Evolutionary conservation across 2,113 vertebrate species (phyloP).

Genomic region (Melanerpes aurifrons): DNA sequence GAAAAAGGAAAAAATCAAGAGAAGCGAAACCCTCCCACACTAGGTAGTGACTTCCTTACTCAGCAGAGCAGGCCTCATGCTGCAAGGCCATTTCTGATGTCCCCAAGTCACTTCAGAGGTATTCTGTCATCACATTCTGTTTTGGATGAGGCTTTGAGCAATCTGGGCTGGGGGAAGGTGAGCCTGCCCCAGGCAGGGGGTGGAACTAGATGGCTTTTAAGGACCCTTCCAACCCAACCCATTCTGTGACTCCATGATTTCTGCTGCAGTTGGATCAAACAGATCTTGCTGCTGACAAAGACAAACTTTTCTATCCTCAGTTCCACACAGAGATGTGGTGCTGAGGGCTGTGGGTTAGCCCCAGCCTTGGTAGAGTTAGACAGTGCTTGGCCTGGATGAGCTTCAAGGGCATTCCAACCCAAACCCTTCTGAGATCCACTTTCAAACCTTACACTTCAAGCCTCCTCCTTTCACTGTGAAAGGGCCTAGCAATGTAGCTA

Average conservation of each 20-base stretch:
- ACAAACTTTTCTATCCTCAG: too few species aligned
- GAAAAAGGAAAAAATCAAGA: constrained; percentile 13
- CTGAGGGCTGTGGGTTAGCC: too few species aligned
- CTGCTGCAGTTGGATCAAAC: background rate
- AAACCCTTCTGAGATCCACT: too few species aligned
- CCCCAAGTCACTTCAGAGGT: background rate
- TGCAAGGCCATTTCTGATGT: background rate
- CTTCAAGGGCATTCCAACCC: too few species aligned
- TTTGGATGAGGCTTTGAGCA: background rate
- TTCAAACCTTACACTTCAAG: too few species aligned
- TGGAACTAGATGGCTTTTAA: background rate
- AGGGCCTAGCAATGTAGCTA: too few species aligned
- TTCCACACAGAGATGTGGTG: too few species aligned
- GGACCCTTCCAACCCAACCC: background rate
- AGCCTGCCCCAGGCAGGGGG: background rate
- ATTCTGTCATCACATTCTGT: background rate
- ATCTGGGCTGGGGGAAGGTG: background rate
- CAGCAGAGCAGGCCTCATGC: background rate
- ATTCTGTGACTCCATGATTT: background rate
- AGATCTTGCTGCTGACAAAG: too few species aligned
- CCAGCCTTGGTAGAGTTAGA: too few species aligned
- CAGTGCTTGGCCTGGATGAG: too few species aligned
- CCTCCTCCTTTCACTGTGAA: too few species aligned
- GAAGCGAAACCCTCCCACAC: background rate
- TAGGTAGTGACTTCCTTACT: background rate